Evolutionary conservation across 2,113 vertebrate species (phyloP), one percentile per base, ranked within the genome.

Genomic region (Brachypteracias leptosomus): DNA sequence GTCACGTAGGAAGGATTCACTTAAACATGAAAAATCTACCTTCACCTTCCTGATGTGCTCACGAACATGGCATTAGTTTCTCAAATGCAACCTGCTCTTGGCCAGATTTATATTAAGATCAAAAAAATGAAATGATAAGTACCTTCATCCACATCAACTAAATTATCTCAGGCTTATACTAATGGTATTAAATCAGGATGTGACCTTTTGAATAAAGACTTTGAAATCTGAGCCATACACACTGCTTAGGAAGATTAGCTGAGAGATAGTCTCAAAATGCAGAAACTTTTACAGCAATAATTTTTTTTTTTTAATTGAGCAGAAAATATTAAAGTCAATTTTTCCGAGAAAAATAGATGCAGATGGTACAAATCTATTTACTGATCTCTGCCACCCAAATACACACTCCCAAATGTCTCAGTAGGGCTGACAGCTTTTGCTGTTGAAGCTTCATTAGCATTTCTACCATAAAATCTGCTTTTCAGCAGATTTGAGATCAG

Each of bases 401-500:
- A 79, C 3, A 63, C 8, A 86, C 14, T 29, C 40, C 42, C 13
- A 10, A 55, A 72, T 81, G 74, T 47, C 58, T 71, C 3, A 0
- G 33, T 16, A 33, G 1, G 21, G 29, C 72, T 92, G 72, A 38
- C 47, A 59, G 68, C 80, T 62, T 21, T 4, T 80, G 65, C 67
- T 88, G 72, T 11, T 78, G 31, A 90, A 90, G 38, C 38, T 80
- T 90, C 75, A 84, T 94, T 90, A 81, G 44, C 76, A 93, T 86
- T 93, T 92, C 79, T 55, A 83, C 79, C 79, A 84, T 16, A 61
- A 88, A 94, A 94, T 57, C 44, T 74, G 78, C 78, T 90, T 93
- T 92, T 86, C 68, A 90, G 88, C 75, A 83, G 65, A 93, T 94
- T 59, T 83, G 68, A 94, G 59, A 83, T 24, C 42, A 84, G 35